Evolutionary conservation across 37 sponge, comb jelly and placozoan genomes (phyloP).

Genomic region (Halichondria panicea): DNA sequence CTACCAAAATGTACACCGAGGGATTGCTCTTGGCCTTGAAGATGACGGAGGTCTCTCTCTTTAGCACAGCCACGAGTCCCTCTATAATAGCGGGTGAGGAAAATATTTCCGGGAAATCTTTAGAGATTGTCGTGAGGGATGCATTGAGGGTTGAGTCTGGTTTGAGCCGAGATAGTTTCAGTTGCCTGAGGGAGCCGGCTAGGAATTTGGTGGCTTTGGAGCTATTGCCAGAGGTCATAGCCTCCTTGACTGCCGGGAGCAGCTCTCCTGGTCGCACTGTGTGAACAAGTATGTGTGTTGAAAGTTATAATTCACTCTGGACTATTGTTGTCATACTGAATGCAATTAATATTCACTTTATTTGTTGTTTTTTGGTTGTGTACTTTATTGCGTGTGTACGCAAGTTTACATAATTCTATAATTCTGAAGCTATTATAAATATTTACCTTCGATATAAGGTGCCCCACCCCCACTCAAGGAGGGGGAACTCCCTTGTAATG

Average conservation of each 20-base stretch:
- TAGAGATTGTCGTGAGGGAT: slow-evolving; percentile 32
- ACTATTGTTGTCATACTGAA: too few species aligned
- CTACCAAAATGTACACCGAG: slow-evolving; percentile 52
- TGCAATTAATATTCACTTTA: too few species aligned
- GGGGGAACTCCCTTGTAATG: too few species aligned
- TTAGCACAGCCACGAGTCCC: slow-evolving; percentile 60
- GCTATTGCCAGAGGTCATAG: slow-evolving; percentile 27
- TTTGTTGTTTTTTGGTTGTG: too few species aligned
- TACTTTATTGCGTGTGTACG: too few species aligned
- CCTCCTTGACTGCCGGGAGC: slow-evolving; percentile 34
- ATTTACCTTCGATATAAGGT: too few species aligned
- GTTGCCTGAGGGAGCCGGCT: slow-evolving; percentile 48
- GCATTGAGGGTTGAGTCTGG: slow-evolving; percentile 58
- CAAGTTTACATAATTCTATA: too few species aligned
- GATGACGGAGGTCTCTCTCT: slow-evolving; percentile 55
- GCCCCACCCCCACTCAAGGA: too few species aligned
- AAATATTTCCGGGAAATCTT: slow-evolving; percentile 42
- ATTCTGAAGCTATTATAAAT: too few species aligned
- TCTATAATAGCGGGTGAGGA: slow-evolving; percentile 38
- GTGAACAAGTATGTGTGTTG: background rate
- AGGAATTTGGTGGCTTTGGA: slow-evolving; percentile 27
- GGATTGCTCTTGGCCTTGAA: slow-evolving; percentile 71
- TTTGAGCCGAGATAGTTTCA: slow-evolving; percentile 75
- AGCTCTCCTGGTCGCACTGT: slow-evolving; percentile 64
- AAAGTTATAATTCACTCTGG: background rate